Evolutionary conservation across 1,140 invertebrate genomes (phyloP).

Genomic region (Andrena cerasifolii): DNA sequence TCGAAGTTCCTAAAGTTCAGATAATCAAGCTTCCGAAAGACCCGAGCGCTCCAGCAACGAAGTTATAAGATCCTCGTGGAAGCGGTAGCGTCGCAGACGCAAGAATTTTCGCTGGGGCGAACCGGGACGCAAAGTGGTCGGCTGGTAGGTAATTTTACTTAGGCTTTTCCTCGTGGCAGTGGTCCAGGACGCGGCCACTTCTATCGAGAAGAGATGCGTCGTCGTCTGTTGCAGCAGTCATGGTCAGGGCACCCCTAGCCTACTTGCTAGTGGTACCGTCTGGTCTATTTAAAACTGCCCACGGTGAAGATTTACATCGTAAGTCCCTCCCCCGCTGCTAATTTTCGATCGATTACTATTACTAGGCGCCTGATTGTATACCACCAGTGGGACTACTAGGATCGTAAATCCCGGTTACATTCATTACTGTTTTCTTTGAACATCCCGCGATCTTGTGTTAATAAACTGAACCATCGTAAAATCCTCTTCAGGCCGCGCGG

Average conservation of each 20-base stretch:
- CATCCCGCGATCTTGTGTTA: constrained; percentile 22
- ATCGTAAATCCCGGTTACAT: constrained; percentile 21
- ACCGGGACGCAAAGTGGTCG: constrained; percentile 29
- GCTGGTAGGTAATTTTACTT: constrained; percentile 52
- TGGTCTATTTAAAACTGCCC: constrained; percentile 53
- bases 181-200: constrained; percentile 54
- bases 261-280: constrained; percentile 22
- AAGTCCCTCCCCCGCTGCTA: not conserved
- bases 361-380: not conserved
- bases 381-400: no score
- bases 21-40: no score
- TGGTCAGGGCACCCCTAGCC: constrained; percentile 61
- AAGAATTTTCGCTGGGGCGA: constrained; percentile 12
- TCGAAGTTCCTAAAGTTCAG: no score
- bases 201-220: constrained; percentile 10
- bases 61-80: not conserved
- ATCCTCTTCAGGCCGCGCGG: not conserved
- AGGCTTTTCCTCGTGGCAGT: constrained; percentile 55
- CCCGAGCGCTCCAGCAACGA: no score
- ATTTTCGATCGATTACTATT: not conserved
- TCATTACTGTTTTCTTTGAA: constrained; percentile 23
- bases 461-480: constrained; percentile 18
- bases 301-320: constrained; percentile 29
- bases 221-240: constrained; percentile 47
- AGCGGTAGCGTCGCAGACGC: no score